Evolutionary conservation across 2,797 vertebrate genomes (phyloP).

Genomic region (Neopelma chrysocephalum): DNA sequence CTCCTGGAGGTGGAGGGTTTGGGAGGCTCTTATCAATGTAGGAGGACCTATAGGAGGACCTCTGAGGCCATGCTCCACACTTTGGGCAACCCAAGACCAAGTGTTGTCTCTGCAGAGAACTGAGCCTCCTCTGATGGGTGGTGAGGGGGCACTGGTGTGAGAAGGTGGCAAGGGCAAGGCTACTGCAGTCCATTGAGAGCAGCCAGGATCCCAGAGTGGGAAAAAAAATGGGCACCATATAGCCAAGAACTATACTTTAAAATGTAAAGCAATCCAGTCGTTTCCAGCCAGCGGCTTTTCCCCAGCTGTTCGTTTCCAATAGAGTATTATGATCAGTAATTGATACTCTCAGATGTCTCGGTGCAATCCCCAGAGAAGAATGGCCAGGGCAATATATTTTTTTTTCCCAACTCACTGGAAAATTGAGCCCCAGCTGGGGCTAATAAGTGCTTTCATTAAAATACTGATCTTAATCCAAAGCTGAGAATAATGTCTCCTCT

Average conservation of each 20-base stretch:
- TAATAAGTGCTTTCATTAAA: constrained; percentile 76
- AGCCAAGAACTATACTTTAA: not conserved
- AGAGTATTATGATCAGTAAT: constrained; percentile 67
- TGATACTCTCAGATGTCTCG: constrained; percentile 66
- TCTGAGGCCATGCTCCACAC: not conserved
- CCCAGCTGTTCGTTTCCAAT: constrained; percentile 68
- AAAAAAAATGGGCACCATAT: not conserved
- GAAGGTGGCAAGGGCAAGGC: not conserved
- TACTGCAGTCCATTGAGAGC: not conserved
- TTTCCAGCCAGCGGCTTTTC: constrained; percentile 44
- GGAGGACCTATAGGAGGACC: not conserved
- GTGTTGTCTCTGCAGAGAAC: not conserved
- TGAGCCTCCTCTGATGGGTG: not conserved
- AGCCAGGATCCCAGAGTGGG: not conserved
- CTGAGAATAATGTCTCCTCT: constrained; percentile 73
- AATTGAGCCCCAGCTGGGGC: constrained; percentile 74
- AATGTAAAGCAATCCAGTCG: constrained; percentile 26
- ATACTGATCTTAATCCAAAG: constrained; percentile 67
- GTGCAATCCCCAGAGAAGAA: constrained; percentile 69
- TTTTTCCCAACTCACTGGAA: constrained; percentile 68
- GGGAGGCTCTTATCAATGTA: not conserved
- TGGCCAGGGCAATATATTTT: constrained; percentile 65
- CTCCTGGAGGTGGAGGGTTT: not conserved
- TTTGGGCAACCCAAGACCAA: not conserved
- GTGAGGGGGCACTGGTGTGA: not conserved